Conservation (phyloP, 2,113 vertebrate species). For the Anas platyrhynchos region DNA sequence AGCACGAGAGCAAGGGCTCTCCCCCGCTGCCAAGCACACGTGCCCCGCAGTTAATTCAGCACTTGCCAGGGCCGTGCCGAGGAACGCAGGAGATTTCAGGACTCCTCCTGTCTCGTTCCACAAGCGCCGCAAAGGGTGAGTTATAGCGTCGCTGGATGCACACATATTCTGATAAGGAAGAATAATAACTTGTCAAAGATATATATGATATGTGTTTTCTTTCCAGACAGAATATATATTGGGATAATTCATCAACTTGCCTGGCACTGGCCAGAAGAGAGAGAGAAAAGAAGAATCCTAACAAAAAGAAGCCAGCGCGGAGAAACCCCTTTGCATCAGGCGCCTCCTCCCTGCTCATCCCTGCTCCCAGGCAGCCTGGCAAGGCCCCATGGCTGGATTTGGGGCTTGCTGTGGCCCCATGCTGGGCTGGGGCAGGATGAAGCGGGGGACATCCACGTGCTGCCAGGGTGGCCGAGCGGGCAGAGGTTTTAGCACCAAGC, state of each 20-base stretch:
- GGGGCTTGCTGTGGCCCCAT: too few species aligned
- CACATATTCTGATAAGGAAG: constrained; percentile 82
- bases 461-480: neutral
- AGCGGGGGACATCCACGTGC: fast-evolving
- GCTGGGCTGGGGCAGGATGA: too few species aligned
- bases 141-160: constrained; percentile 64
- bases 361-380: neutral
- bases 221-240: constrained; percentile 77
- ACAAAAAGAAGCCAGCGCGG: neutral
- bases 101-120: neutral
- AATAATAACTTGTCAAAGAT: constrained; percentile 88
- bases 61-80: fast-evolving
- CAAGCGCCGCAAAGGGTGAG: constrained; percentile 11
- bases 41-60: neutral
- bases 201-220: constrained; percentile 83
- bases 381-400: fast-evolving
- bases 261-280: constrained; percentile 56
- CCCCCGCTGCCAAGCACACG: neutral
- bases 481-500: neutral
- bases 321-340: fast-evolving
- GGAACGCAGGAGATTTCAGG: fast-evolving
- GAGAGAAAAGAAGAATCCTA: neutral
- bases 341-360: neutral
- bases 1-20: neutral
- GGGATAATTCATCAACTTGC: constrained; percentile 81